Base-by-base conservation (phyloP, 2,888 invertebrate species). In the Eledona agricola region DNA sequence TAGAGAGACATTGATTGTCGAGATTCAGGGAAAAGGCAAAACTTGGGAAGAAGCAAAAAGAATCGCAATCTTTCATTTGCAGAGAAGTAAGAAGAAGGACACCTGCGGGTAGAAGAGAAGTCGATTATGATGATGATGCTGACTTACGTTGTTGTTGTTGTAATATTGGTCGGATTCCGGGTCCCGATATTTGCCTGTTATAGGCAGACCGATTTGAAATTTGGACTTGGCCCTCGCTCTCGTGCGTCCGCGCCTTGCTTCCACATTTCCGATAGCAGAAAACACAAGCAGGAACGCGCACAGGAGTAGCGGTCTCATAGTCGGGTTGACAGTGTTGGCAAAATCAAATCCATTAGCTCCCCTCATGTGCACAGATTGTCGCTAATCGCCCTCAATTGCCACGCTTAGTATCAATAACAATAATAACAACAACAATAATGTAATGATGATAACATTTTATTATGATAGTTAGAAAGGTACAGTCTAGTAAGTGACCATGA, bases 91-190 rank as follows among this genome's bases (percentile, higher is more conserved):
- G n/a, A n/a, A n/a, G n/a, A n/a, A n/a, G n/a, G n/a, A n/a, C n/a
- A n/a, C n/a, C n/a, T n/a, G n/a, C n/a, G n/a, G n/a, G n/a, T n/a
- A n/a, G n/a, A n/a, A n/a, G n/a, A n/a, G n/a, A n/a, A n/a, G n/a
- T n/a, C n/a, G n/a, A n/a, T n/a, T n/a, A n/a, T n/a, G n/a, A n/a
- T n/a, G n/a, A n/a, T n/a, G n/a, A n/a, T n/a, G n/a, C n/a, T n/a
- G n/a, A 81, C 85, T 81, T 78, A 92, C 93, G 73, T 93, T 87
- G 59, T 90, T 86, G 67, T 93, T 92, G 70, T 92, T 92, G 78
- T 93, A 93, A 74, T 93, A 93, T 71, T 91, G 89, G 77, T 92
- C 92, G 3, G 92, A 91, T 76, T 93, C 93, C 0, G 91, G 89
- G 77, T 93, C 93, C 62, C 91, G 81, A 73, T 93, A 93, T 78